These are phyloP conservation scores for Petrocephalus zakoni DNA, from an alignment of 2,113 vertebrate genomes.

Conservation along the genomic window DNA sequence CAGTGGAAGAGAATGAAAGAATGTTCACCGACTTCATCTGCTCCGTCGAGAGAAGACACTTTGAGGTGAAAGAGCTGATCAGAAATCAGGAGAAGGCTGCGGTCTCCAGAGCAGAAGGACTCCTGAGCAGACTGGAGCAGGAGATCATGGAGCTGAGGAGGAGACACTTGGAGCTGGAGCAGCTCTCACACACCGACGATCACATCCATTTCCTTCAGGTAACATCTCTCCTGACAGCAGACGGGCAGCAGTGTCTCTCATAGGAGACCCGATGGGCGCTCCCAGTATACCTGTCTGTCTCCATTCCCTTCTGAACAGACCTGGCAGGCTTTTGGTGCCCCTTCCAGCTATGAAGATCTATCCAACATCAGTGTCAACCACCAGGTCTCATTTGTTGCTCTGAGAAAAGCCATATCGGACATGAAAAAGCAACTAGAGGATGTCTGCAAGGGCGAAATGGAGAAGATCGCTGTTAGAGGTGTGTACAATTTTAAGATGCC, in stretches of 20 bases:
- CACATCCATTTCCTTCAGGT: conserved; percentile 71
- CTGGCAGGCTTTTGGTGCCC: conserved; percentile 63
- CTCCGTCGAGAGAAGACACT: conserved; percentile 57
- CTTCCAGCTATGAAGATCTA: conserved; percentile 66
- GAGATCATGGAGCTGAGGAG: conserved; percentile 62
- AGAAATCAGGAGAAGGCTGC: conserved; percentile 50
- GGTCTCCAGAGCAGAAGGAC: conserved; percentile 42
- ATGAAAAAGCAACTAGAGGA: conserved; percentile 64
- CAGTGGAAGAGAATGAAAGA: conserved; percentile 59
- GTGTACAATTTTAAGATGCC: neutral
- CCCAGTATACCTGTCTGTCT: too few species aligned
- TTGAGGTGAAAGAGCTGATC: conserved; percentile 61
- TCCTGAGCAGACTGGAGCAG: conserved; percentile 57
- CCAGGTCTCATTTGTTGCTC: conserved; percentile 57
- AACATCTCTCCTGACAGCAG: neutral
- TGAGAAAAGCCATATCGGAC: conserved; percentile 58
- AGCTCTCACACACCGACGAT: conserved; percentile 64
- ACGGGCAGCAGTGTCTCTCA: neutral
- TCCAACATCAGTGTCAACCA: conserved; percentile 53
- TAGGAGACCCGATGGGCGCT: neutral
- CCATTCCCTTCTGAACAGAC: conserved; percentile 39
- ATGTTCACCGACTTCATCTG: conserved; percentile 61
- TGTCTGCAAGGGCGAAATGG: conserved; percentile 54
- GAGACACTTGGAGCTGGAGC: conserved; percentile 61
- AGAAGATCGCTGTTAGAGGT: conserved; percentile 60